These are phyloP conservation scores for Crotalus tigris DNA, from an alignment of 2,113 vertebrate species.

Conservation along the genomic window DNA sequence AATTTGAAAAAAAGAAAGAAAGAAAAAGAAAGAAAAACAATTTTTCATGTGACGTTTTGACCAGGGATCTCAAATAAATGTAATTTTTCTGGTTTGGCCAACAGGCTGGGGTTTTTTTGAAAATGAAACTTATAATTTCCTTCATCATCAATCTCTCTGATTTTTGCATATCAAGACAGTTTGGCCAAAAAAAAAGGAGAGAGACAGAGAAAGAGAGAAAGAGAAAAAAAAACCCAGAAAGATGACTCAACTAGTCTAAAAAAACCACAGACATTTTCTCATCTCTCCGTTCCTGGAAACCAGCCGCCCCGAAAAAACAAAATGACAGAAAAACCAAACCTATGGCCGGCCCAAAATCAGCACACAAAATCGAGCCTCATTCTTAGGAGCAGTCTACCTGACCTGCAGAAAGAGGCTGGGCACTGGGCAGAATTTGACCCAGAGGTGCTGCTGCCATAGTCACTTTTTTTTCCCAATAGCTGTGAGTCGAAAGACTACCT, in stretches of 20 bases:
- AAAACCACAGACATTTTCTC: background rate
- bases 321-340: background rate
- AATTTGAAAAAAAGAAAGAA: too few relatives aligned
- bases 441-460: background rate
- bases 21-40: too few relatives aligned
- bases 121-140: background rate
- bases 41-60: background rate
- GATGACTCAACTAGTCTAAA: background rate
- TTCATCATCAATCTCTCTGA: background rate
- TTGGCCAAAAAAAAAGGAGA: background rate
- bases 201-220: rapidly evolving
- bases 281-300: background rate
- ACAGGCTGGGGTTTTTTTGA: background rate
- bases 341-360: background rate
- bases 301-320: background rate
- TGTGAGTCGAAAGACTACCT: background rate
- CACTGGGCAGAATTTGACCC: background rate
- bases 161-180: background rate
- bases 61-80: background rate
- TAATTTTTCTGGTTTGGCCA: background rate
- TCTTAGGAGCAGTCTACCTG: background rate
- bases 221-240: background rate
- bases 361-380: background rate
- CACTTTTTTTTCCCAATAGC: too few relatives aligned
- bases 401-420: background rate